Percentiles rank a stretch among this genome's conserved stretches.
phyloP scores from a whole-genome alignment of 2,888 invertebrate genomes.

The Troides aeacus region DNA sequence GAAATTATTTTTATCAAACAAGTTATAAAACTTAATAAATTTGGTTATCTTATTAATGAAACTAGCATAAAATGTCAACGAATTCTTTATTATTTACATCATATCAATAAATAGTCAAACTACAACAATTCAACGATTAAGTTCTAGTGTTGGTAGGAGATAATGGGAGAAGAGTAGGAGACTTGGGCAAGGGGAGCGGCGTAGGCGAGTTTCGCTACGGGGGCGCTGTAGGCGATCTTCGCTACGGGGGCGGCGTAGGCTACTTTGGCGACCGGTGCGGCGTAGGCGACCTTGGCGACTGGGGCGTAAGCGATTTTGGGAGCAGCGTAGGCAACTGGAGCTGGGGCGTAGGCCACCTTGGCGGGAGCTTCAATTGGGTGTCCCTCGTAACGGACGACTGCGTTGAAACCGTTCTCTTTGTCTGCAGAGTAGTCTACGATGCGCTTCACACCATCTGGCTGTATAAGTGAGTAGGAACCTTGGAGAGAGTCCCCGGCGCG shows the following conservation, averaged over 20 bases:
- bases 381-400: conserved; percentile 69
- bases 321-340: conserved; percentile 39
- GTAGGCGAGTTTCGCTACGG: conserved; percentile 45
- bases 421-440: conserved; percentile 73
- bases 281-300: conserved; percentile 43
- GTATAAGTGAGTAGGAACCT: conserved; percentile 73
- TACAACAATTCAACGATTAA: conserved; percentile 27
- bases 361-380: conserved; percentile 46
- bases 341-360: conserved; percentile 37
- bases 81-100: not conserved
- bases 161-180: conserved; percentile 59
- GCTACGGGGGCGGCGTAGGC: conserved; percentile 44
- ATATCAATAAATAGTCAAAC: conserved; percentile 23
- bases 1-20: too few relatives aligned
- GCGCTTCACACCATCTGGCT: conserved; percentile 70
- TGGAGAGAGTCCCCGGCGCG: conserved; percentile 68
- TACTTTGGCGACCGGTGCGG: conserved; percentile 45
- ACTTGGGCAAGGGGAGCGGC: conserved; percentile 51
- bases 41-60: not conserved
- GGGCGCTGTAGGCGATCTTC: conserved; percentile 36
- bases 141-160: conserved; percentile 66
- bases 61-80: not conserved
- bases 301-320: conserved; percentile 50
- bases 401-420: conserved; percentile 69
- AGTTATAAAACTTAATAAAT: too few relatives aligned